Percentiles rank a stretch among this genome's conserved stretches.
These are phyloP conservation scores for Calliphora vicina DNA, from an alignment of 1,140 invertebrate genomes.

Conservation along the genomic window DNA sequence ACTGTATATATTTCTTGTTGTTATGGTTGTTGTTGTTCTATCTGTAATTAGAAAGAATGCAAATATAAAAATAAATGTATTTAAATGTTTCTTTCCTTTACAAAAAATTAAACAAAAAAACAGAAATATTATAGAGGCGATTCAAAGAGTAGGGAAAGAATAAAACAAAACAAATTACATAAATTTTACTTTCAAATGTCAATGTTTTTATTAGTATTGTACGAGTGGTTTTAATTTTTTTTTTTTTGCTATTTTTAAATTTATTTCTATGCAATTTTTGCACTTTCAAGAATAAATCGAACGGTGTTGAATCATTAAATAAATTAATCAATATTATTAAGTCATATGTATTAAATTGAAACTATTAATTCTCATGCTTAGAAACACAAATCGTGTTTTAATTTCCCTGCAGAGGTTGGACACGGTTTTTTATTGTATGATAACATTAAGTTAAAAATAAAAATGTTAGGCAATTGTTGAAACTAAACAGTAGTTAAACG, in stretches of 20 bases:
- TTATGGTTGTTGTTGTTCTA: neutral
- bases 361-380: too few species aligned
- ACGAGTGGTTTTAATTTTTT: neutral
- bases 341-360: neutral
- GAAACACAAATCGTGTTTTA: too few species aligned
- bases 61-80: neutral
- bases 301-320: neutral
- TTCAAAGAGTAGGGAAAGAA: neutral
- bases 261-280: neutral
- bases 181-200: conserved; percentile 35
- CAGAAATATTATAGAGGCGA: neutral
- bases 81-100: neutral
- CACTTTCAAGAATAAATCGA: neutral
- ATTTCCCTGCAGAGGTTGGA: too few species aligned
- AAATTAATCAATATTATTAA: neutral
- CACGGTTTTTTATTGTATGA: too few species aligned
- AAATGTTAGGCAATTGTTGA: too few species aligned
- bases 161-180: conserved; percentile 7
- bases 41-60: conserved; percentile 6
- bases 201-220: conserved; percentile 19
- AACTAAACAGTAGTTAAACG: too few species aligned
- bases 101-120: neutral
- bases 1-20: neutral
- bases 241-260: neutral
- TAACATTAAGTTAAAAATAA: too few species aligned